A percentile compares a stretch with the other conserved stretches of the same genome.
phyloP scores from a whole-genome alignment of 2,888 invertebrate genomes.

The Imbricaverruca yamaguchii region DNA sequence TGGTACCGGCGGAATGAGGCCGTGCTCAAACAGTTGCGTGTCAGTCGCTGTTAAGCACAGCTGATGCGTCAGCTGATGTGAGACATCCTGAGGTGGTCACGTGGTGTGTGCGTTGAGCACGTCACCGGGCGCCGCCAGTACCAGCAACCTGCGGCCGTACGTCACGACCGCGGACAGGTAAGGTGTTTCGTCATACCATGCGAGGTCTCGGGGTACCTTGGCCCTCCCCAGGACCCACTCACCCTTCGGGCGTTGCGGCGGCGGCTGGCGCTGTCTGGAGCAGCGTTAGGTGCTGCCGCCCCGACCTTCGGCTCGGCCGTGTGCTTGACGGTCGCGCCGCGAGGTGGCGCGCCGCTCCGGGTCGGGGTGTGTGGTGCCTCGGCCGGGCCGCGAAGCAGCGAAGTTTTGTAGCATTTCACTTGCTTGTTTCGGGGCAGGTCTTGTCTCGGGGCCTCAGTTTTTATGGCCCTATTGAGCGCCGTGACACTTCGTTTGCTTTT shows the following conservation, averaged over 20 bases:
- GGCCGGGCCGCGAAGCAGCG: too few species aligned
- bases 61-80: constrained; percentile 36
- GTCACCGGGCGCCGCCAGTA: constrained; percentile 34
- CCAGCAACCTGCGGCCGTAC: background rate
- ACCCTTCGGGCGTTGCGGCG: background rate
- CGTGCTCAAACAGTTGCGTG: background rate
- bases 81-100: constrained; percentile 36
- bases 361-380: too few species aligned
- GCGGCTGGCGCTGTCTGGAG: background rate
- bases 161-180: background rate
- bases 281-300: too few species aligned
- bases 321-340: too few species aligned
- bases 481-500: too few species aligned
- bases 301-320: too few species aligned
- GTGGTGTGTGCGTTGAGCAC: constrained; percentile 39
- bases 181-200: background rate
- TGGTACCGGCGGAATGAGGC: background rate
- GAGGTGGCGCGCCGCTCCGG: too few species aligned
- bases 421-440: too few species aligned
- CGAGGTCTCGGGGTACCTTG: background rate
- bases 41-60: constrained; percentile 31
- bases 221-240: background rate
- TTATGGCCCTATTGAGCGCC: too few species aligned
- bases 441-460: too few species aligned
- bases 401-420: too few species aligned